Evolutionary conservation across 1,140 invertebrate species (phyloP).

Genomic region (Oryctes rhinoceros): DNA sequence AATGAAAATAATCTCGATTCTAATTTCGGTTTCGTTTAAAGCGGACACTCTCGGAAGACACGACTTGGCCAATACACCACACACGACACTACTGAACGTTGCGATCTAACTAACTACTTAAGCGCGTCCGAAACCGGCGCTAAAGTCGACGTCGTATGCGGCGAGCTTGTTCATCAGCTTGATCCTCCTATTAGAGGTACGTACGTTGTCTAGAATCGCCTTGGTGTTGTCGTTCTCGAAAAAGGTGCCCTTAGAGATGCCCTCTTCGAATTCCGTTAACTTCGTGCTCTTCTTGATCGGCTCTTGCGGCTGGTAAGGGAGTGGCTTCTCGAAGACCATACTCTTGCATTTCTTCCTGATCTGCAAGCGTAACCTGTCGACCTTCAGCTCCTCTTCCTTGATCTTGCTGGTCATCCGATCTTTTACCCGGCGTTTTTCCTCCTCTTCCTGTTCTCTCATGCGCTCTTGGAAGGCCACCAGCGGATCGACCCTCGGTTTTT

Average conservation of each 20-base stretch:
- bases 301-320: conserved; percentile 54
- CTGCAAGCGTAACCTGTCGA: conserved; percentile 53
- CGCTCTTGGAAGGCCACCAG: conserved; percentile 53
- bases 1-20: too few relatives aligned
- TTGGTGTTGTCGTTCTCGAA: conserved; percentile 58
- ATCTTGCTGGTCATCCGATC: conserved; percentile 53
- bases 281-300: conserved; percentile 58
- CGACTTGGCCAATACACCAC: neutral
- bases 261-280: conserved; percentile 56
- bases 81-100: conserved; percentile 14
- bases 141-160: conserved; percentile 48
- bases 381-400: conserved; percentile 55
- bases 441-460: conserved; percentile 52
- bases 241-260: conserved; percentile 57
- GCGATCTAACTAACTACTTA: neutral
- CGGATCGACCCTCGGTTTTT: conserved; percentile 51
- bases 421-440: conserved; percentile 52
- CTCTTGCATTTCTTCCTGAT: conserved; percentile 56
- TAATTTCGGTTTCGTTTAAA: conserved; percentile 15
- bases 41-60: neutral
- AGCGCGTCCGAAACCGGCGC: conserved; percentile 17
- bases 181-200: conserved; percentile 52
- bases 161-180: conserved; percentile 53
- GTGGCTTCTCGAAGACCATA: conserved; percentile 53
- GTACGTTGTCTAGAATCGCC: conserved; percentile 57